A percentile compares a stretch with the other conserved stretches of the same genome.
phyloP scores from a whole-genome alignment of 2,113 vertebrate species.

The Podilymbus podiceps region DNA sequence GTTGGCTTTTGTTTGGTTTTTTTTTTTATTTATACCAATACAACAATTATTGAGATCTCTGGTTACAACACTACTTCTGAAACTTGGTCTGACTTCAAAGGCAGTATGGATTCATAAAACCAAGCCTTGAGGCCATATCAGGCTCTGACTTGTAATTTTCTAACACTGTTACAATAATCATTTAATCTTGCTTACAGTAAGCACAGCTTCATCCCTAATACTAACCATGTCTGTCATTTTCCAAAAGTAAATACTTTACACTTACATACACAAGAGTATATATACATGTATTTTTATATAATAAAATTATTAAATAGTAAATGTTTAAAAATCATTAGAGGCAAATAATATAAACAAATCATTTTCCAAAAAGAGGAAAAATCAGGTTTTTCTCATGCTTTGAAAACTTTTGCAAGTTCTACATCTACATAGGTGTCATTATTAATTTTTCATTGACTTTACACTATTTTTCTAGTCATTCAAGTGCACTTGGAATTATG shows the following conservation, averaged over 20 bases:
- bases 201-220: not conserved
- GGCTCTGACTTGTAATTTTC: not conserved
- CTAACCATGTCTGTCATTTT: not conserved
- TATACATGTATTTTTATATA: not conserved
- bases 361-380: not conserved
- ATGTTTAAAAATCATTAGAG: not conserved
- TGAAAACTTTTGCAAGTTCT: not conserved
- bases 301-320: not conserved
- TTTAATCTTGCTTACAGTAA: not conserved
- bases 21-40: not conserved
- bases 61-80: not conserved
- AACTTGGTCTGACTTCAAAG: not conserved
- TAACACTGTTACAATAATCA: not conserved
- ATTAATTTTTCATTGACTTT: not conserved
- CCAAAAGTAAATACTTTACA: not conserved
- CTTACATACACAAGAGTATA: not conserved
- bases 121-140: not conserved
- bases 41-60: not conserved
- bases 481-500: not conserved
- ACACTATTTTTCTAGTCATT: not conserved
- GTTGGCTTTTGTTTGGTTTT: no score
- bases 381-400: not conserved
- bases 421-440: not conserved
- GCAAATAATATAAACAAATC: not conserved
- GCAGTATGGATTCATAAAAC: not conserved